Evolutionary conservation across 2,888 invertebrate species (phyloP), one percentile per base, ranked within the genome.

Genomic region (Drosophila fungiperda): DNA sequence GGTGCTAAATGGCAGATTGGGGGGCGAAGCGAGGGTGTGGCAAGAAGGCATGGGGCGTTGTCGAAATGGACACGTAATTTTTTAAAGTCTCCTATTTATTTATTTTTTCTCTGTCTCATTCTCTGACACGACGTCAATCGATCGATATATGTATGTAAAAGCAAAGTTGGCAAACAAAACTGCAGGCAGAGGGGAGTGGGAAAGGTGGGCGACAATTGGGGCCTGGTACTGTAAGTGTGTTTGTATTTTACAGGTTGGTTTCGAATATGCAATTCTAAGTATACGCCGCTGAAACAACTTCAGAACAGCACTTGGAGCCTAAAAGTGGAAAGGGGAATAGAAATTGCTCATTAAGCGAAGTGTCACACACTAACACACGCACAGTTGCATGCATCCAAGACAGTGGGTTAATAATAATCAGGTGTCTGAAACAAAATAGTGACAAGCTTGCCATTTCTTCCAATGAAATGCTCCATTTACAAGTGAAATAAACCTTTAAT

Each of bases 141-240:
- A 89, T 89, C 84, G 89, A 89, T 89, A 89, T 72, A 83, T 84
- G 83, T 82, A 78, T 72, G 69, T 50, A 64, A 73, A 81, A 80
- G 78, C 74, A 68, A 55, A 66, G 78, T 89, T 89, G 89, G 89
- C 84, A 84, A 64, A 48, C 42, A 40, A 45, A 53, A 69, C 40
- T 59, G 35, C 36, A 40, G 40, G 33, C 20, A 40, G 17, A 23
- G 26, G 3, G 7, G 29, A 33, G 9, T 20, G 45, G 12, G 59
- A 29, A 29, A 29, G 33, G 26, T n/a, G 45, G 23, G 32, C 6
- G 36, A 26, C 6, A 12, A 26, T 20, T n/a, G 49, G 23, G 23
- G 33, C 29, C 38, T 45, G 58, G 20, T 15, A 45, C 12, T 20
- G 23, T 45, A 15, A 20, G 20, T 20, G 7, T 7, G 20, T 20